These are phyloP conservation scores for Hirtodrosophila trivittata DNA, from an alignment of 2,888 invertebrate species.

Conservation along the genomic window DNA sequence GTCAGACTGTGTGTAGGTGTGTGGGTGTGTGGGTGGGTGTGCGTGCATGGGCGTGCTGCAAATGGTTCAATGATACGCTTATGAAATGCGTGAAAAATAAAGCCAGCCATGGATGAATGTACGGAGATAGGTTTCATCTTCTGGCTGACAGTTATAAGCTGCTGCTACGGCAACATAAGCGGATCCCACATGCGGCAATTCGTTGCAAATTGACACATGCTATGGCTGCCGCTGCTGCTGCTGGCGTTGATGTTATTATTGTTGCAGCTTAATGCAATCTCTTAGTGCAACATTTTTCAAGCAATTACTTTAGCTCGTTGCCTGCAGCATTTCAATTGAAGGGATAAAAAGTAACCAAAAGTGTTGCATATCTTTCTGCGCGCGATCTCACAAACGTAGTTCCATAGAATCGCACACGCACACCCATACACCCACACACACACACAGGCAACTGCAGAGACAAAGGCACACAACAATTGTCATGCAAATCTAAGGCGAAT, in stretches of 20 bases:
- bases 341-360: slow-evolving; percentile 2
- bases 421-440: no score
- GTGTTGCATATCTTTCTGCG: slow-evolving; percentile 13
- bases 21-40: not conserved
- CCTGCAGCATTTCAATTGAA: slow-evolving; percentile 5
- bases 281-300: not conserved
- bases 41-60: not conserved
- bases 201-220: slow-evolving; percentile 4
- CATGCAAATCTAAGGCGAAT: no score
- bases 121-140: not conserved
- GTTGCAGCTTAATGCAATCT: slow-evolving; percentile 1
- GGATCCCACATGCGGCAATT: slow-evolving; percentile 15
- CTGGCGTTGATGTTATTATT: not conserved
- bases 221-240: slow-evolving; percentile 8
- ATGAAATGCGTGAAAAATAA: slow-evolving; percentile 1
- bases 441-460: no score
- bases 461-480: no score
- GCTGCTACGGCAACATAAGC: slow-evolving; percentile 30
- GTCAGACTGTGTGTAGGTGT: no score
- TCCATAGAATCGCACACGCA: no score
- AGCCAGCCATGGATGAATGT: not conserved
- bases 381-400: no score
- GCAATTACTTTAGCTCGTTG: slow-evolving; percentile 28
- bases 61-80: not conserved
- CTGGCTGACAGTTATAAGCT: not conserved